Evolutionary conservation across 2,113 vertebrate genomes (phyloP).

Genomic region (Oreochromis tanganicae): DNA sequence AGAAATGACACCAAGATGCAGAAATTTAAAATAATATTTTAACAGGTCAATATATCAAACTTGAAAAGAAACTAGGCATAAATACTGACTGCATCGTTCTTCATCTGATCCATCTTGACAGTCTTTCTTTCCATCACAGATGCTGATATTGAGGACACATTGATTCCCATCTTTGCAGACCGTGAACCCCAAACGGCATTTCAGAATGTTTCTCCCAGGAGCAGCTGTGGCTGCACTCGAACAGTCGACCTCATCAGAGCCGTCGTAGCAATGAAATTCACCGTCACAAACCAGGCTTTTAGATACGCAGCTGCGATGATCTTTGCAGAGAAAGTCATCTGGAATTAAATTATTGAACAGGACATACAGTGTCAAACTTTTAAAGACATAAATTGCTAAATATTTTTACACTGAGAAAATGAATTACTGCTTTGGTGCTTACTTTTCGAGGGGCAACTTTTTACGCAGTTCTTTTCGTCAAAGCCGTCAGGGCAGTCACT

Average conservation of each 20-base stretch:
- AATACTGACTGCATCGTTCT: no score
- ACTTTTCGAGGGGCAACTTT: conserved; percentile 71
- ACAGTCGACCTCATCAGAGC: conserved; percentile 79
- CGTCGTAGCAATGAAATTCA: conserved; percentile 74
- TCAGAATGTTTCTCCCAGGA: not conserved
- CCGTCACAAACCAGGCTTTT: conserved; percentile 75
- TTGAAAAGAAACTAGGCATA: no score
- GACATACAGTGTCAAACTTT: not conserved
- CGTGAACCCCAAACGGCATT: conserved; percentile 51
- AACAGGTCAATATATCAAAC: no score
- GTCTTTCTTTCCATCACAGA: conserved; percentile 80
- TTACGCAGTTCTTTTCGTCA: conserved; percentile 75
- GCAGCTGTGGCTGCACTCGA: not conserved
- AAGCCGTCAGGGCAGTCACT: conserved; percentile 81
- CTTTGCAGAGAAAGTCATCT: conserved; percentile 73
- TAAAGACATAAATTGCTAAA: not conserved
- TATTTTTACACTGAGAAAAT: not conserved
- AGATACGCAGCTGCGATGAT: conserved; percentile 59
- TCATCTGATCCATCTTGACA: conserved; percentile 83
- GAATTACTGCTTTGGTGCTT: not conserved
- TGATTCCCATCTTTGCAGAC: conserved; percentile 62
- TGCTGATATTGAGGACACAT: conserved; percentile 70
- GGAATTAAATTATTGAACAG: not conserved
- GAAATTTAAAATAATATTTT: no score
- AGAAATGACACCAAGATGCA: no score